Percentiles rank a stretch among this genome's conserved stretches.
These are phyloP conservation scores for Holacanthus passer DNA, from an alignment of 2,113 vertebrate species.

Conservation along the genomic window DNA sequence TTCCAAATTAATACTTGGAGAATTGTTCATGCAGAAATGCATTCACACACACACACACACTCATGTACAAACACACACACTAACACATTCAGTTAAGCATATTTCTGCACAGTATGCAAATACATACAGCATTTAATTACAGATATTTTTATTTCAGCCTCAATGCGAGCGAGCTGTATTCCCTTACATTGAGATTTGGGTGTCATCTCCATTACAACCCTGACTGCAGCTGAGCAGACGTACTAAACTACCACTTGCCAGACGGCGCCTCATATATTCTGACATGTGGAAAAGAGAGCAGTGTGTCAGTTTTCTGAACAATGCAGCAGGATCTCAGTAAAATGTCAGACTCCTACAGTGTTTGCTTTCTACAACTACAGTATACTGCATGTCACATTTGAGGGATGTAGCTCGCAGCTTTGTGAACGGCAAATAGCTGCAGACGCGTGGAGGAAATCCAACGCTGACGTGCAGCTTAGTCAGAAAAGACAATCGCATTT, in stretches of 20 bases:
- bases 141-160: neutral
- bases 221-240: constrained; percentile 2
- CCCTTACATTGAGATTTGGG: neutral
- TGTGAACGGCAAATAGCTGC: constrained; percentile 13
- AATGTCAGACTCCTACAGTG: constrained; percentile 49
- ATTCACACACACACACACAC: constrained; percentile 18
- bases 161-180: neutral
- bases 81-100: constrained; percentile 2
- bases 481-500: neutral
- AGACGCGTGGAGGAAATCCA: neutral
- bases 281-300: constrained; percentile 38
- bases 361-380: neutral
- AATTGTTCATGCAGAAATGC: constrained; percentile 55
- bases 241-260: constrained; percentile 22
- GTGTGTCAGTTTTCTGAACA: constrained; percentile 32
- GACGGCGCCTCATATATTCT: constrained; percentile 13
- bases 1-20: constrained; percentile 66
- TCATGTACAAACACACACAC: constrained; percentile 6
- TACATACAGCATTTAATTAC: neutral
- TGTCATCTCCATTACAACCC: constrained; percentile 8
- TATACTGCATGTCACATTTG: constrained; percentile 33
- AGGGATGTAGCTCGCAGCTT: constrained; percentile 45
- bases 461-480: neutral
- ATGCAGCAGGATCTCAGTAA: constrained; percentile 20
- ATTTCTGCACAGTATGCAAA: constrained; percentile 2